These are phyloP conservation scores for Chrysocyon brachyurus DNA, from an alignment of 2,797 vertebrate species.

Conservation along the genomic window DNA sequence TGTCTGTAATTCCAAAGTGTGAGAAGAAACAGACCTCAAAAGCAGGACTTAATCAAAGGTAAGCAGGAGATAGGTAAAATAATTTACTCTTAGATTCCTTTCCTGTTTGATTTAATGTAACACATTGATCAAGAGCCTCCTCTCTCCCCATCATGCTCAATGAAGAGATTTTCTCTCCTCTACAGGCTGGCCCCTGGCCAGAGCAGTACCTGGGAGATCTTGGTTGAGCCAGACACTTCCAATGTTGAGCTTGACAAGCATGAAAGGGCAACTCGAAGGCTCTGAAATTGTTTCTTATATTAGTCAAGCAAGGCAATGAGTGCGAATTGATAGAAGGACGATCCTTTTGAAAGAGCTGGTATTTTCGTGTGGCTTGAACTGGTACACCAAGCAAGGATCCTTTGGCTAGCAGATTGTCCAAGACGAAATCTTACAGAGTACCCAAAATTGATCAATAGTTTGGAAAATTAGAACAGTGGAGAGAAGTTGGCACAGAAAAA, in stretches of 20 bases:
- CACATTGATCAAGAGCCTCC: background rate
- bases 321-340: background rate
- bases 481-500: background rate
- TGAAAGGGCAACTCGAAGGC: background rate
- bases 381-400: background rate
- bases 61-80: background rate
- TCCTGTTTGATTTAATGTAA: background rate
- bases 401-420: background rate
- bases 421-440: background rate
- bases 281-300: background rate
- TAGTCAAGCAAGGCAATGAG: conserved; percentile 1
- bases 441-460: background rate
- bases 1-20: background rate
- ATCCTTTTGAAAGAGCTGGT: background rate
- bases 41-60: background rate
- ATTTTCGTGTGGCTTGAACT: background rate
- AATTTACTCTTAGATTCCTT: background rate
- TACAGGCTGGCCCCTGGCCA: background rate
- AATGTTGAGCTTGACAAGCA: background rate
- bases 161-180: background rate
- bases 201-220: background rate
- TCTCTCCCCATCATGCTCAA: background rate
- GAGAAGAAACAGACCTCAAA: conserved; percentile 8
- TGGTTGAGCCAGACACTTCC: background rate
- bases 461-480: background rate